Percentiles rank a stretch among this genome's conserved stretches.
phyloP scores from a whole-genome alignment of 2,888 invertebrate genomes.

The Saturnia japonica region DNA sequence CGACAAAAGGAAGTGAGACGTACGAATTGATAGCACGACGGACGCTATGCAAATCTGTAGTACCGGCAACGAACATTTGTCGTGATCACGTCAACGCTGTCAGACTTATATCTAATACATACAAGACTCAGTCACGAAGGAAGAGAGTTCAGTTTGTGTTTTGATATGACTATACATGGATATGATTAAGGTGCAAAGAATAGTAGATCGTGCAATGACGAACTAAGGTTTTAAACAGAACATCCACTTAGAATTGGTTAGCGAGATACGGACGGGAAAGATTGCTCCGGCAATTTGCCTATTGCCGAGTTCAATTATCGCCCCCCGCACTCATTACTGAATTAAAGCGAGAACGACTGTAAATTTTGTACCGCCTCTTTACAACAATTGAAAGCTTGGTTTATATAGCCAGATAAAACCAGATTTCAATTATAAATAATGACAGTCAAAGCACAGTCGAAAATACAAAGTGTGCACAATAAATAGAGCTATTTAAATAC shows the following conservation, averaged over 20 bases:
- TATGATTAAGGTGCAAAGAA: constrained; percentile 36
- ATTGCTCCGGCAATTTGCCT: constrained; percentile 76
- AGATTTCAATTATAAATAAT: constrained; percentile 39
- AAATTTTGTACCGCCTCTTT: constrained; percentile 74
- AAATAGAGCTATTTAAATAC: constrained; percentile 12
- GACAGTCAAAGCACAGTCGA: constrained; percentile 22
- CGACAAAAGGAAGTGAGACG: constrained; percentile 59
- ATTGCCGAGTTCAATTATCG: constrained; percentile 80
- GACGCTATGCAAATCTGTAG: constrained; percentile 73
- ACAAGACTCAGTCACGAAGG: constrained; percentile 52
- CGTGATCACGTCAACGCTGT: constrained; percentile 52
- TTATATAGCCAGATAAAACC: constrained; percentile 55
- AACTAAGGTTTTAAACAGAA: constrained; percentile 45
- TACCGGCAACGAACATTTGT: constrained; percentile 57
- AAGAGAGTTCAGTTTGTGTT: constrained; percentile 62
- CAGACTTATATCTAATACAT: constrained; percentile 42
- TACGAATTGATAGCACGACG: constrained; percentile 62
- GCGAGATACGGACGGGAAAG: constrained; percentile 57
- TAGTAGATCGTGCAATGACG: constrained; percentile 41
- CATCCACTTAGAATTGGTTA: constrained; percentile 32
- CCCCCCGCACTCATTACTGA: constrained; percentile 80
- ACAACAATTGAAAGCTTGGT: constrained; percentile 58
- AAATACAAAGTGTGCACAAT: constrained; percentile 2
- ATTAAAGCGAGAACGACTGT: constrained; percentile 75
- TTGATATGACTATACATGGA: constrained; percentile 45